Conservation (phyloP, 2,797 vertebrate genomes). For the Labeo calbasu region DNA sequence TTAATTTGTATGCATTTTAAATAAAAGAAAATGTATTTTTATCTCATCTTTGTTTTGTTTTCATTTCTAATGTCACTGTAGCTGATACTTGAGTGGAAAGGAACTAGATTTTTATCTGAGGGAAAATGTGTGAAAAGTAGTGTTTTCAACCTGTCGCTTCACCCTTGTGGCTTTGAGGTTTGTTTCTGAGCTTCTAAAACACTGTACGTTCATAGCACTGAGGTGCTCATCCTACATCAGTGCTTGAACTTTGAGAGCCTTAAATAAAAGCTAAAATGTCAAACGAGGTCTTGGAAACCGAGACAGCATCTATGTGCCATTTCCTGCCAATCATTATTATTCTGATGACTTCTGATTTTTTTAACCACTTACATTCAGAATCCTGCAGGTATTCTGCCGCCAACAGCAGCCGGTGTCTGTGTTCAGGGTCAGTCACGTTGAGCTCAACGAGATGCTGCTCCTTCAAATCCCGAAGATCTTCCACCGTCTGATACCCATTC, state of each 20-base stretch:
- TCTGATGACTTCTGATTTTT: background rate
- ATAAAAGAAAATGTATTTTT: background rate
- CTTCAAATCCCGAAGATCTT: constrained; percentile 86
- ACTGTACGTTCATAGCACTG: background rate
- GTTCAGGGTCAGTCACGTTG: constrained; percentile 86
- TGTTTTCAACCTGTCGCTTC: background rate
- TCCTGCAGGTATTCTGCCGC: constrained; percentile 83
- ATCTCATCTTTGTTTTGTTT: background rate
- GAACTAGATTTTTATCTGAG: constrained; percentile 32
- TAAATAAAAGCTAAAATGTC: background rate
- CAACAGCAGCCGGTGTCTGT: constrained; percentile 82
- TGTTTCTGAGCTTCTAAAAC: constrained; percentile 13
- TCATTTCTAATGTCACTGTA: background rate
- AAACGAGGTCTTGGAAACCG: constrained; percentile 10
- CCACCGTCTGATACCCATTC: constrained; percentile 87
- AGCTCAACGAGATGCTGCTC: constrained; percentile 87
- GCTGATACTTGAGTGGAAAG: background rate
- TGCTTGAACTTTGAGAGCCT: background rate
- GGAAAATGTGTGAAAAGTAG: constrained; percentile 15
- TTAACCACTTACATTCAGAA: constrained; percentile 80
- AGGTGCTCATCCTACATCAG: background rate
- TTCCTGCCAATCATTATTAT: background rate
- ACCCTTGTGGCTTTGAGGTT: constrained; percentile 20
- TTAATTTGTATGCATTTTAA: too few species aligned
- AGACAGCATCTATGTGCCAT: background rate